phyloP scores from a whole-genome alignment of 2,797 vertebrate species.

The Pangasius mekongensis region DNA sequence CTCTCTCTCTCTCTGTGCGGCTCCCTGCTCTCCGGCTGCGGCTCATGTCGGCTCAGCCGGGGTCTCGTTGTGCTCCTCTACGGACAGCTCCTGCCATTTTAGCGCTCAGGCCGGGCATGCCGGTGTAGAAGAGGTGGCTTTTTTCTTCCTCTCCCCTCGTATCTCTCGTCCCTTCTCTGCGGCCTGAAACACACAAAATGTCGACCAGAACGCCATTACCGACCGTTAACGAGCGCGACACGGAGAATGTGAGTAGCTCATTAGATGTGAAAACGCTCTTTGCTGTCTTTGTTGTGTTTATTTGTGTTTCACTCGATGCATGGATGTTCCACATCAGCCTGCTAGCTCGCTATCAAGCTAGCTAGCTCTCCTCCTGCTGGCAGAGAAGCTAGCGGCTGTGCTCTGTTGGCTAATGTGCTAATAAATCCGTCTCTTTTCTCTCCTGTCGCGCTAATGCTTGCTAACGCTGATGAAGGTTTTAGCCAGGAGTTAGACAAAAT shows the following conservation, averaged over 20 bases:
- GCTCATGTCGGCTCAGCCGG: constrained; percentile 47
- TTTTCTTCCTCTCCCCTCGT: constrained; percentile 41
- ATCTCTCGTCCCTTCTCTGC: constrained; percentile 52
- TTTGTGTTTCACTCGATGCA: background rate
- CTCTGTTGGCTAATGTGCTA: constrained; percentile 31
- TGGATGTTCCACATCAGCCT: background rate
- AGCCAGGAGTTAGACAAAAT: background rate
- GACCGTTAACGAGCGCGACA: constrained; percentile 86
- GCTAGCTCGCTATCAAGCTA: constrained; percentile 15
- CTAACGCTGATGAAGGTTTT: background rate
- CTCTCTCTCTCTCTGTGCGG: background rate
- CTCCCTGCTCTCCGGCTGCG: background rate
- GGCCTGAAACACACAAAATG: constrained; percentile 66
- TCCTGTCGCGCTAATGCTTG: background rate
- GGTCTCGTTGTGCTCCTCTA: constrained; percentile 38
- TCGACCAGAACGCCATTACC: constrained; percentile 88
- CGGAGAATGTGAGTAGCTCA: constrained; percentile 80
- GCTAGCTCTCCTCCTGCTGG: background rate
- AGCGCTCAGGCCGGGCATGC: constrained; percentile 48
- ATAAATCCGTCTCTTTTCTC: background rate
- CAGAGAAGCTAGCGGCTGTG: background rate
- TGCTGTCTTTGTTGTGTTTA: background rate
- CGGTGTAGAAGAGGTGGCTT: constrained; percentile 50
- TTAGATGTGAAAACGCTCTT: constrained; percentile 34
- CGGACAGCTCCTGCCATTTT: constrained; percentile 32